Evolutionary conservation across 2,113 vertebrate species (phyloP).

Genomic region (Gorilla gorilla): DNA sequence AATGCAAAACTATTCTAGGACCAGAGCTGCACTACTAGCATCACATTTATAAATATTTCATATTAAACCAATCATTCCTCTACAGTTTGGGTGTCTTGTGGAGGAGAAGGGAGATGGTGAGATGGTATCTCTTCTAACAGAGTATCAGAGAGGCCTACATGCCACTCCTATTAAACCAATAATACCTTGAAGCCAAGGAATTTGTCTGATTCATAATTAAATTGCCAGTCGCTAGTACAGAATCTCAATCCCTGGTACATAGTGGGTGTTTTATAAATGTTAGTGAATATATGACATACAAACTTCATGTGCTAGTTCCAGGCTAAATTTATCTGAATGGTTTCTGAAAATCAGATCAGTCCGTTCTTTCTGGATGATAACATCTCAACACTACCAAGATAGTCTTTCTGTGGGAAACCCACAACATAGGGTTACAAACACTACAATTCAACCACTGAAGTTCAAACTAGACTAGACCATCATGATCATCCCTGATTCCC

Average conservation of each 20-base stretch:
- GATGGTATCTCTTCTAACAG: neutral
- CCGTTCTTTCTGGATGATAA: conserved; percentile 32
- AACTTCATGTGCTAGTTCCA: neutral
- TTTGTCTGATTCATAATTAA: neutral
- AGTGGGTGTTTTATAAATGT: neutral
- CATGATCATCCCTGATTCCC: neutral
- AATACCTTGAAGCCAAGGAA: neutral
- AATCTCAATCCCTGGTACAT: neutral
- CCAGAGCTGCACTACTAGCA: neutral
- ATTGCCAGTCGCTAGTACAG: neutral
- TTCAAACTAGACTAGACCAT: neutral
- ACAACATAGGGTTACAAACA: neutral
- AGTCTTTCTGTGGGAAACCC: neutral
- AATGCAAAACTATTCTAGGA: conserved; percentile 52
- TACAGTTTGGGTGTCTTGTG: neutral
- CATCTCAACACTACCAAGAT: neutral
- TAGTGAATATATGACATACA: neutral
- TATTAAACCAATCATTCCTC: conserved; percentile 23
- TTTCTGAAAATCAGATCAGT: conserved; percentile 37
- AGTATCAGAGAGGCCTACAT: neutral
- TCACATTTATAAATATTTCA: conserved; percentile 51
- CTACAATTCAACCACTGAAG: neutral
- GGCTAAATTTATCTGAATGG: conserved; percentile 31
- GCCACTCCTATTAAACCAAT: neutral
- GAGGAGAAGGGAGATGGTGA: neutral